phyloP scores from a whole-genome alignment of 2,888 invertebrate genomes.

The Eupithecia dodoneata region DNA sequence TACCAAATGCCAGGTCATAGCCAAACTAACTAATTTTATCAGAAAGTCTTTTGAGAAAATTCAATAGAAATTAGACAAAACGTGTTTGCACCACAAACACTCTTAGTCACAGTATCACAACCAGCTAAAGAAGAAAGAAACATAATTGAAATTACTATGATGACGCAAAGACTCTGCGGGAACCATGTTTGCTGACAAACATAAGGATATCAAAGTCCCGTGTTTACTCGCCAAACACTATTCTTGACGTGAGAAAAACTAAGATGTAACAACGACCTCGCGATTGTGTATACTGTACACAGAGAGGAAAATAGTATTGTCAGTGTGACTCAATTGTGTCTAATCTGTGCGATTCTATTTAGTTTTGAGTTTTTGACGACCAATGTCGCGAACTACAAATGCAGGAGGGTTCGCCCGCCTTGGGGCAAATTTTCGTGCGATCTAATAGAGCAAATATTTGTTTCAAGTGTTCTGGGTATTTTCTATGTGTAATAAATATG shows the following conservation, averaged over 20 bases:
- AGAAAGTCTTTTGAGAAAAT: neutral
- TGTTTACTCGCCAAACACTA: constrained; percentile 60
- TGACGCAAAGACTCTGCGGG: constrained; percentile 43
- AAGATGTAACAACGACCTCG: constrained; percentile 32
- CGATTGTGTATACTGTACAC: constrained; percentile 21
- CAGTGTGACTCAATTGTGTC: neutral
- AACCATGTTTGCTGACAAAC: constrained; percentile 62
- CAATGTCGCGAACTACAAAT: too few relatives aligned
- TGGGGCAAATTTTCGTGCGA: too few relatives aligned
- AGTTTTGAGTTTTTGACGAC: neutral
- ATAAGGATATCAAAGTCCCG: constrained; percentile 59
- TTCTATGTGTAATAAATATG: too few relatives aligned
- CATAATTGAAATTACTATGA: constrained; percentile 35
- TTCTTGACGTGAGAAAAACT: constrained; percentile 61
- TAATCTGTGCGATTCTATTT: neutral
- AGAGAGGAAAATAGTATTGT: neutral
- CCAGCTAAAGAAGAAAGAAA: constrained; percentile 17
- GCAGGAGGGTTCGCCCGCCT: too few relatives aligned
- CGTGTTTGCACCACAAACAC: neutral
- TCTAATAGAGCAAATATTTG: too few relatives aligned
- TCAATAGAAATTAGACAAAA: neutral
- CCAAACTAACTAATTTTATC: neutral
- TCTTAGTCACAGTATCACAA: constrained; percentile 19
- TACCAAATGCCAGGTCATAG: neutral
- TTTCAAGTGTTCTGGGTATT: too few relatives aligned